Conservation (phyloP, 2,113 vertebrate genomes). For the Protobothrops mucrosquamatus region DNA sequence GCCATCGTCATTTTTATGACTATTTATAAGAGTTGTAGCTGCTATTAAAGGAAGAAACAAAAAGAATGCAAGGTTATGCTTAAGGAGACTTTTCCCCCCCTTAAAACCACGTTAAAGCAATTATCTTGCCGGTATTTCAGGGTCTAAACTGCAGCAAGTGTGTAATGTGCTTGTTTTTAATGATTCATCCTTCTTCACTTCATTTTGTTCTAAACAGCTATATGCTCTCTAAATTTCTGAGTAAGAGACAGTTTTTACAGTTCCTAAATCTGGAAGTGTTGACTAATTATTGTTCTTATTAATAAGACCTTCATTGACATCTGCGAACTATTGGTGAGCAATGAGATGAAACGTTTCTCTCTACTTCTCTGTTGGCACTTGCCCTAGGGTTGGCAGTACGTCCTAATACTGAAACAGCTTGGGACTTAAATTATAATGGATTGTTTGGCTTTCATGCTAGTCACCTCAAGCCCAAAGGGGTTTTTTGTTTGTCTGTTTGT, state of each 20-base stretch:
- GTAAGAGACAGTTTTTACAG: slow-evolving; percentile 13
- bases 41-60: neutral
- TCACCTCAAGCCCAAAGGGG: slow-evolving; percentile 20
- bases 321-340: neutral
- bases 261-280: neutral
- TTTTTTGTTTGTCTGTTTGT: slow-evolving; percentile 17
- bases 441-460: slow-evolving; percentile 23
- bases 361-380: slow-evolving; percentile 6
- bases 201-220: neutral
- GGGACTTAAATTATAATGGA: slow-evolving; percentile 36
- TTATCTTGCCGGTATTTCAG: slow-evolving; percentile 14
- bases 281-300: slow-evolving; percentile 8
- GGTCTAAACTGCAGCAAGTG: neutral
- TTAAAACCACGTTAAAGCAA: neutral
- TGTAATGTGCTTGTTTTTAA: slow-evolving; percentile 9
- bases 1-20: slow-evolving; percentile 6
- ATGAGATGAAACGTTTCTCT: neutral
- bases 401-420: slow-evolving; percentile 34
- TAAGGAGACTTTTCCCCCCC: neutral
- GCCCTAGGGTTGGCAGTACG: neutral
- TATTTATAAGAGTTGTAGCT: neutral
- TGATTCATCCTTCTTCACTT: neutral
- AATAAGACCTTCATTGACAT: slow-evolving; percentile 19
- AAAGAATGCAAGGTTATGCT: neutral
- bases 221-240: neutral